Conservation (phyloP, 1,140 invertebrate genomes). For the Caenorhabditis latens region DNA sequence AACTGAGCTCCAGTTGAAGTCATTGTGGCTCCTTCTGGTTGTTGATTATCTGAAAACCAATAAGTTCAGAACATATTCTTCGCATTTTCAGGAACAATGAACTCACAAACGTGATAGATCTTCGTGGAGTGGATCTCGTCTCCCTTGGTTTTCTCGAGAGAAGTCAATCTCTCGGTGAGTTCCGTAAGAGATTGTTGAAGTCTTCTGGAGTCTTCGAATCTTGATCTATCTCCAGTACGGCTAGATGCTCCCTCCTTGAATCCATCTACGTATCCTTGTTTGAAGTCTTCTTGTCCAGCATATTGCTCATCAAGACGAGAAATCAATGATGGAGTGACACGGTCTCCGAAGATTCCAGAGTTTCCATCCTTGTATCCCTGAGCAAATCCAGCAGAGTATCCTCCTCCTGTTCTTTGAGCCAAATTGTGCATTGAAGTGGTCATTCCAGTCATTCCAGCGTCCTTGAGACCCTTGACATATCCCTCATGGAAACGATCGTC, state of each 20-base stretch:
- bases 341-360: slow-evolving; percentile 74
- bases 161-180: slow-evolving; percentile 74
- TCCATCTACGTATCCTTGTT: slow-evolving; percentile 76
- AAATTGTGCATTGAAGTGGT: slow-evolving; percentile 76
- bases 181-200: slow-evolving; percentile 76
- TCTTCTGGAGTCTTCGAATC: slow-evolving; percentile 73
- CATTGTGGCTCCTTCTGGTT: slow-evolving; percentile 69
- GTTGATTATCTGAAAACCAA: slow-evolving; percentile 72
- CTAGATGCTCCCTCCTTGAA: slow-evolving; percentile 75
- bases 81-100: background rate
- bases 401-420: slow-evolving; percentile 70
- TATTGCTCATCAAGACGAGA: slow-evolving; percentile 76
- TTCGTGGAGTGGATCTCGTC: slow-evolving; percentile 77
- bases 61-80: background rate
- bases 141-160: slow-evolving; percentile 75
- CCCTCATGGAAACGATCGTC: slow-evolving; percentile 75
- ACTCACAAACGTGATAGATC: slow-evolving; percentile 78
- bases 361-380: slow-evolving; percentile 77
- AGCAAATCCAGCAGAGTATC: slow-evolving; percentile 78
- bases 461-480: slow-evolving; percentile 75
- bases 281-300: slow-evolving; percentile 77
- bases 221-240: slow-evolving; percentile 61
- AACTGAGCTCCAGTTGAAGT: slow-evolving; percentile 71
- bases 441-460: slow-evolving; percentile 75
- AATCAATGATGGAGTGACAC: slow-evolving; percentile 73